A percentile compares a stretch with the other conserved stretches of the same genome.
phyloP scores from a whole-genome alignment of 2,113 vertebrate species.

The Ictalurus furcatus region DNA sequence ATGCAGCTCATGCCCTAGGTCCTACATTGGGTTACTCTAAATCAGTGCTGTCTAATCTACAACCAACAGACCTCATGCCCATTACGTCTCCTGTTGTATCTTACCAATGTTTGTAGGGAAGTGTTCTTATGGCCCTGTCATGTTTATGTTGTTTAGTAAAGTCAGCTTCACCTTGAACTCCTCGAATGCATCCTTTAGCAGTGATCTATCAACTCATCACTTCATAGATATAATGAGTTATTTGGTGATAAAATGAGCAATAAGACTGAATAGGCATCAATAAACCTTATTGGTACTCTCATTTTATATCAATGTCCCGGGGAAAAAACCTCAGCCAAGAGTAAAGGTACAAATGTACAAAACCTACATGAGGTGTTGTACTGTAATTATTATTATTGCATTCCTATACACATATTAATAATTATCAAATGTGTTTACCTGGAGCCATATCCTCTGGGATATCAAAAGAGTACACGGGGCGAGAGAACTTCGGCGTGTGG shows the following conservation, averaged over 20 bases:
- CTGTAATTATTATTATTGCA: neutral
- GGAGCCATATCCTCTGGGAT: slow-evolving; percentile 86
- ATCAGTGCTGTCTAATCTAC: slow-evolving; percentile 25
- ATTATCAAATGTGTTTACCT: slow-evolving; percentile 71
- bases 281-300: neutral
- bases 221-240: neutral
- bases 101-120: neutral
- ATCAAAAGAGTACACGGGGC: slow-evolving; percentile 89
- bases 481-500: slow-evolving; percentile 91
- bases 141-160: neutral
- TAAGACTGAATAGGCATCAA: neutral
- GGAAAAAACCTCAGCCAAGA: neutral
- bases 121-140: neutral
- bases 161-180: neutral
- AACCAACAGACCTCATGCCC: slow-evolving; percentile 1
- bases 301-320: neutral
- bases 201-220: neutral
- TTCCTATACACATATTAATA: neutral
- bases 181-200: neutral
- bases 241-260: neutral
- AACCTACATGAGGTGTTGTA: neutral
- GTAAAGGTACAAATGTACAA: neutral
- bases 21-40: slow-evolving; percentile 27
- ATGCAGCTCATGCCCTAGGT: neutral
- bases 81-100: slow-evolving; percentile 3